phyloP scores from a whole-genome alignment of 1,140 invertebrate species.

The Lasioglossum albipes region DNA sequence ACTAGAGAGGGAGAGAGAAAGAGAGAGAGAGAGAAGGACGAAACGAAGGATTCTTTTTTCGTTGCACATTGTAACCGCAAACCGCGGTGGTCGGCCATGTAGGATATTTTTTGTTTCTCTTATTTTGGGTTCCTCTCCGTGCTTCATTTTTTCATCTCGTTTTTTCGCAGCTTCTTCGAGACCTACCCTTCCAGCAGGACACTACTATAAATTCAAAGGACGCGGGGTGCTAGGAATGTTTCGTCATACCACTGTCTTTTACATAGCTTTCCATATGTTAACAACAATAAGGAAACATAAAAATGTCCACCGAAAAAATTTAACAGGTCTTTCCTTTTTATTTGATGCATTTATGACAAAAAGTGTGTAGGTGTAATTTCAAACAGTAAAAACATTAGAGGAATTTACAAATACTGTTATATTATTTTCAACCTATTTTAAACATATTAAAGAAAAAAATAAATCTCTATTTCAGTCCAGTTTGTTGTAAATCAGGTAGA shows the following conservation, averaged over 20 bases:
- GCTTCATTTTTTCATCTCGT: constrained; percentile 13
- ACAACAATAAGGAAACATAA: too few species aligned
- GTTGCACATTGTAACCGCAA: constrained; percentile 62
- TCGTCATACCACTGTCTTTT: background rate
- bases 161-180: constrained; percentile 3
- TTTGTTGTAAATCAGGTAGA: too few species aligned
- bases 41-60: constrained; percentile 52
- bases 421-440: too few species aligned
- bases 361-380: too few species aligned
- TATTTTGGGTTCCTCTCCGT: constrained; percentile 45
- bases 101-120: constrained; percentile 60
- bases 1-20: background rate
- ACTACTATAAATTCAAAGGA: background rate
- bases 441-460: too few species aligned
- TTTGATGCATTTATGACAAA: too few species aligned
- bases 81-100: constrained; percentile 52
- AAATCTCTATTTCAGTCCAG: too few species aligned
- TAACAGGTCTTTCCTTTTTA: too few species aligned
- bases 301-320: too few species aligned
- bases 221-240: background rate
- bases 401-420: too few species aligned
- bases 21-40: constrained; percentile 2
- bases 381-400: too few species aligned
- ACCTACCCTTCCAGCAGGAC: background rate
- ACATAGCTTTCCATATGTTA: background rate